Conservation (phyloP, 53 echinoderm and acorn worm genomes). For the Echinarachnius parma region DNA sequence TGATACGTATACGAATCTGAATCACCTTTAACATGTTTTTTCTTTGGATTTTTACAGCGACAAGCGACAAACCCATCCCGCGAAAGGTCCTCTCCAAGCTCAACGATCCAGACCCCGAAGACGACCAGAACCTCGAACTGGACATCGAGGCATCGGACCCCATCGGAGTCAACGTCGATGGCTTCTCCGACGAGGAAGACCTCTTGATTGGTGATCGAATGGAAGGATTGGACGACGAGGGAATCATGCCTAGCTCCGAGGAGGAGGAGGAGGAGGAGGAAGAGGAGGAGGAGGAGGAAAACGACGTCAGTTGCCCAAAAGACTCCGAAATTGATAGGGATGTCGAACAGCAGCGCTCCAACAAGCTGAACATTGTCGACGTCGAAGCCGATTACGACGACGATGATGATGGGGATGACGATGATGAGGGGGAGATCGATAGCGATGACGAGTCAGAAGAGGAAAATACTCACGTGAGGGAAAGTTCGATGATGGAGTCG, state of each 20-base stretch:
- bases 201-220: slow-evolving; percentile 31
- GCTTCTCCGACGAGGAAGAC: slow-evolving; percentile 31
- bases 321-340: no score
- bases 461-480: slow-evolving; percentile 4
- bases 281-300: background rate
- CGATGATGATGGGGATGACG: slow-evolving; percentile 47
- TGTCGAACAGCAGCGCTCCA: slow-evolving; percentile 10
- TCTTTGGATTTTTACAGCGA: no score
- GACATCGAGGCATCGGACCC: background rate
- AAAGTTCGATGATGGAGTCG: background rate
- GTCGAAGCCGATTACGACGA: slow-evolving; percentile 50
- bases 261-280: slow-evolving; percentile 9
- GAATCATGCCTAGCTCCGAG: no score
- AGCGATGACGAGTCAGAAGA: slow-evolving; percentile 52
- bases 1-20: no score
- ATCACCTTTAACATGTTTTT: no score
- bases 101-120: no score
- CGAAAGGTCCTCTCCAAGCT: no score
- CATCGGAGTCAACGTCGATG: slow-evolving; percentile 1
- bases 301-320: no score
- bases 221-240: background rate
- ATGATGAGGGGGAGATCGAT: slow-evolving; percentile 58
- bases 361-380: slow-evolving; percentile 36
- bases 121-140: no score
- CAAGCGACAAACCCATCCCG: no score